Base-by-base conservation (phyloP, 1,140 invertebrate species). In the Pentalonia nigronervosa region DNA sequence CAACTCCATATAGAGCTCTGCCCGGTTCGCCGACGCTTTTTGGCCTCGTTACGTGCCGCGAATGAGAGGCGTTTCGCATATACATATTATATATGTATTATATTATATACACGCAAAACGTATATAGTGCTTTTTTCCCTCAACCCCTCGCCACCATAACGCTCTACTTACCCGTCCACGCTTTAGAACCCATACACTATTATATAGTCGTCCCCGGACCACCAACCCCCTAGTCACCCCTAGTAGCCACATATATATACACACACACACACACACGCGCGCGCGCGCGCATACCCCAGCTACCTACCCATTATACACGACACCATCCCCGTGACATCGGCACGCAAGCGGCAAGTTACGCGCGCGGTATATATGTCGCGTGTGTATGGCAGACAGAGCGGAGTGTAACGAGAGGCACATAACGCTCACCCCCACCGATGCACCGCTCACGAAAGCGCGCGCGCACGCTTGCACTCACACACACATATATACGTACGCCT, bases 11-110 rank as follows among this genome's bases (percentile, higher is more conserved):
- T n/a, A 48, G 87, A 91, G 90, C 90, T 91, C 30, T 83, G 91
- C 91, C 91, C 91, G 91, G 91, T 84, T 91, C n/a, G 90, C 89
- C 56, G 89, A 41, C 91, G 76, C 91, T 92, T 92, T 92, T 92
- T 92, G 91, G 91, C 76, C 91, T 84, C 91, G 76, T 84, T 53
- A 84, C 91, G 91, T 84, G 48, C 91, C 91, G 91, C 91, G 91
- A 92, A 92, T 36, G 76, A 83, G 76, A 92, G 81, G 30, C 91
- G 91, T 48, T 60, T 88, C 60, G n/a, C 60, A 76, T 76, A 76
- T 76, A 76, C 60, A 76, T 76, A 76, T 76, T 76, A 67, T 67
- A 60, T 60, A 50, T 50, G 50, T 50, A 50, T 50, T 50, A 50
- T 50, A 50, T 50, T 50, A 53, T 53, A 76, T 76, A 76, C 60